Evolutionary conservation across 1,140 invertebrate genomes (phyloP), one percentile per base, ranked within the genome.

Genomic region (Mylabris phalerata): DNA sequence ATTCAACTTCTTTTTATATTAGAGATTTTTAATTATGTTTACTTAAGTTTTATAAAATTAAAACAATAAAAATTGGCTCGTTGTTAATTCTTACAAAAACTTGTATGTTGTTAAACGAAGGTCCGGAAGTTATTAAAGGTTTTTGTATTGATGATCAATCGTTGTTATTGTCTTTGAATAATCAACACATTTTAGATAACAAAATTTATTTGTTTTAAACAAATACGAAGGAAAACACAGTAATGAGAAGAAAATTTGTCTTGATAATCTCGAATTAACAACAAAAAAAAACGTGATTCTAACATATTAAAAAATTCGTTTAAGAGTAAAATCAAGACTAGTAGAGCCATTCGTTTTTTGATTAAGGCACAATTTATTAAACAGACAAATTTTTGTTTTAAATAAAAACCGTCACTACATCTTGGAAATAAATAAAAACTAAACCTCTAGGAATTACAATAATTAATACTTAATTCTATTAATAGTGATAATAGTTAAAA

Each of bases 241-340:
- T 42, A 59, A 52, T 59, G 44, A 41, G 54, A 54, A 45, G 25
- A 52, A 44, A 54, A 44, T 40, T 52, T 32, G 49, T 54, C 49
- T 48, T 59, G 47, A 59, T 47, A 41, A 42, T 25, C 46, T 49
- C 40, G 43, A 11, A 50, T 4, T 47, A 6, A 24, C 38, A 42
- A 41, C 26, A 25, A 59, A 59, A 59, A 59, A 59, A 59, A 59
- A 48, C 47, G 11, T n/a, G 41, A 42, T 3, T n/a, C 41, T 40
- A 41, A 40, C n/a, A 4, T 40, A 11, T 50, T 24, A 58, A 42
- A 52, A 52, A 59, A 50, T 38, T 41, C 47, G 41, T 51, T 48
- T 44, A 47, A 11, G 27, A 57, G 47, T 51, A 57, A 61, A 50
- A 50, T 48, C 45, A 57, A 61, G 60, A 61, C 60, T 61, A 61